Evolutionary conservation across 2,888 invertebrate species (phyloP).

Genomic region (Andrena praecox): DNA sequence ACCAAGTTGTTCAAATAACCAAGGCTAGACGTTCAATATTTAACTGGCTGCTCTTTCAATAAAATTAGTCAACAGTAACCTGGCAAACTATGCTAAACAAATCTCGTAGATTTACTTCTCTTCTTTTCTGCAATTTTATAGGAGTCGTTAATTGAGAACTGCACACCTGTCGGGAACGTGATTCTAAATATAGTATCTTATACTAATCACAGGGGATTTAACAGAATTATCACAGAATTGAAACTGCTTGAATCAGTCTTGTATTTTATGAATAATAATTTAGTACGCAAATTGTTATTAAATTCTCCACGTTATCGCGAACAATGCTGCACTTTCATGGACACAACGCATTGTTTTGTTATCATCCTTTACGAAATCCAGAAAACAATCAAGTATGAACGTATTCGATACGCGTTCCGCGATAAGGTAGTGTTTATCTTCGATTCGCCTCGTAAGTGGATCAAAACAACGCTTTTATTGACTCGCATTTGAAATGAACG

Average conservation of each 20-base stretch:
- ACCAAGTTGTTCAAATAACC: background rate
- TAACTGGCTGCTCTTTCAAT: background rate
- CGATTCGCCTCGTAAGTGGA: background rate
- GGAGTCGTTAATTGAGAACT: background rate
- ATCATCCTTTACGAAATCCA: slow-evolving; percentile 30
- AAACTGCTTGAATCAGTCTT: no score
- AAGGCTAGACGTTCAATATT: slow-evolving; percentile 3
- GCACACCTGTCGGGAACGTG: background rate
- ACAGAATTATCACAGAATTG: no score
- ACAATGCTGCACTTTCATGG: background rate
- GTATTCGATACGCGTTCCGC: background rate
- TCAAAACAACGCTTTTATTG: slow-evolving; percentile 10
- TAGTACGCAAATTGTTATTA: background rate
- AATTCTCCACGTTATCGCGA: background rate
- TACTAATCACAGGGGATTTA: background rate
- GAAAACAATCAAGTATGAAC: slow-evolving; percentile 12
- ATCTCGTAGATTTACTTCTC: background rate
- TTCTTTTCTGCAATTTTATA: background rate
- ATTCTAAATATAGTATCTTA: background rate
- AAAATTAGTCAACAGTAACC: slow-evolving; percentile 6
- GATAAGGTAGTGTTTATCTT: slow-evolving; percentile 20
- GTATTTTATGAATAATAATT: no score
- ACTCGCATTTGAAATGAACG: background rate
- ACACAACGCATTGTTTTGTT: slow-evolving; percentile 11
- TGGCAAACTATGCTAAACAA: background rate